These are phyloP conservation scores for Labroides dimidiatus DNA, from an alignment of 2,797 vertebrate genomes.

Conservation along the genomic window DNA sequence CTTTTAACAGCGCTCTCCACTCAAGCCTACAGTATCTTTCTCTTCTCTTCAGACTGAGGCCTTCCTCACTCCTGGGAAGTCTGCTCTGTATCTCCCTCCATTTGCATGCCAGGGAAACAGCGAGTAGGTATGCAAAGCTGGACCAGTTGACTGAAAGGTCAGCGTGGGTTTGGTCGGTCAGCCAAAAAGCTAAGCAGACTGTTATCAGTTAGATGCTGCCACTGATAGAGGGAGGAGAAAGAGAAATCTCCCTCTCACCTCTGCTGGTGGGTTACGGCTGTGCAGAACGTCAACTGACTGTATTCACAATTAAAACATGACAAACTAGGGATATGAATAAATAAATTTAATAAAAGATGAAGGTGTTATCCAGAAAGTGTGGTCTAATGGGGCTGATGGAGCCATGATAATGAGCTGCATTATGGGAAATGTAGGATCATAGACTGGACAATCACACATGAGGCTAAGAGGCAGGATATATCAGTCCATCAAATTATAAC, in stretches of 20 bases:
- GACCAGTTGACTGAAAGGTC: conserved; percentile 82
- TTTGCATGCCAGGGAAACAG: conserved; percentile 80
- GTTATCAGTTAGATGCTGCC: conserved; percentile 57
- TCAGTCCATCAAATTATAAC: too few relatives aligned
- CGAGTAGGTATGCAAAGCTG: conserved; percentile 78
- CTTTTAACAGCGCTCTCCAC: neutral
- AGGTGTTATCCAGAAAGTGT: too few relatives aligned
- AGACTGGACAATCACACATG: neutral
- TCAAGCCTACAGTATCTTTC: neutral
- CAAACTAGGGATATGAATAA: too few relatives aligned
- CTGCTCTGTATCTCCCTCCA: conserved; percentile 43
- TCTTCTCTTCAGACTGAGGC: conserved; percentile 10
- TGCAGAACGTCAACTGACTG: neutral
- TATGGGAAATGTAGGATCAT: neutral
- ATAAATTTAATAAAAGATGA: too few relatives aligned
- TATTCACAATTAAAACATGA: neutral
- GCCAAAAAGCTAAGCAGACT: conserved; percentile 36
- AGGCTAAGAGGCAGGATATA: neutral
- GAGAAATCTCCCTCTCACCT: conserved; percentile 31
- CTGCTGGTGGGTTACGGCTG: neutral
- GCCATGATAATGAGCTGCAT: neutral
- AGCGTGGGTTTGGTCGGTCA: conserved; percentile 42
- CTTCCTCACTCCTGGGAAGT: conserved; percentile 58
- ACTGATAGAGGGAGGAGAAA: conserved; percentile 36
- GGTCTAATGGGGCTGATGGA: neutral